A percentile compares a stretch with the other conserved stretches of the same genome.
These are phyloP conservation scores for Callocephalon fimbriatum DNA, from an alignment of 2,113 vertebrate genomes.

Conservation along the genomic window DNA sequence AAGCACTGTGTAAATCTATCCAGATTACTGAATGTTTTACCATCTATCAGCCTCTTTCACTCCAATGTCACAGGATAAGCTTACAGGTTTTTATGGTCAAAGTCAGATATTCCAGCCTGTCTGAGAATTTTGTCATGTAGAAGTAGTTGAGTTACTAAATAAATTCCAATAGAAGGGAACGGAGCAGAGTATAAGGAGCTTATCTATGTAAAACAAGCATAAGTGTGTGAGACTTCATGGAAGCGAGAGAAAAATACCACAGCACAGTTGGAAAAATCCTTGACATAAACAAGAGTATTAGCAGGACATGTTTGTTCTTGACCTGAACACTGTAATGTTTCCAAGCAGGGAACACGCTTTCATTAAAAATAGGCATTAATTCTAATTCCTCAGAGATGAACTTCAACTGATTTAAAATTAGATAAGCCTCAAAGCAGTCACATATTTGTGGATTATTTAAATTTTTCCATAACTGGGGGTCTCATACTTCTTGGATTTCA, in stretches of 20 bases:
- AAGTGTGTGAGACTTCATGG: neutral
- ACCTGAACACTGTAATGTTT: slow-evolving; percentile 14
- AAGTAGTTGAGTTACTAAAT: neutral
- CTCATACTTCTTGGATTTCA: neutral
- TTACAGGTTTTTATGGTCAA: neutral
- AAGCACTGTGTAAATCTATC: neutral
- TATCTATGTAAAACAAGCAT: neutral
- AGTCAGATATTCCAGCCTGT: slow-evolving; percentile 1
- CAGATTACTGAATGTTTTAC: neutral
- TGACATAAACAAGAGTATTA: slow-evolving; percentile 51
- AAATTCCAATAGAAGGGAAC: neutral
- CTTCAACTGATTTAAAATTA: slow-evolving; percentile 55
- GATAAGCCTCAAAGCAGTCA: slow-evolving; percentile 53
- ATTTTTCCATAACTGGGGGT: slow-evolving; percentile 11
- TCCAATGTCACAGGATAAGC: neutral
- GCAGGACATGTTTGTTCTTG: slow-evolving; percentile 33
- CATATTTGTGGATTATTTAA: slow-evolving; percentile 53
- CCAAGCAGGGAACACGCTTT: slow-evolving; percentile 14
- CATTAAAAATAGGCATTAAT: slow-evolving; percentile 35
- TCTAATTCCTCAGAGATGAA: slow-evolving; percentile 42
- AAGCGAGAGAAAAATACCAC: neutral
- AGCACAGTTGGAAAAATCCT: neutral
- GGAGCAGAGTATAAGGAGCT: neutral
- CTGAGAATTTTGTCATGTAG: neutral
- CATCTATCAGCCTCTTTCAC: neutral